These are phyloP conservation scores for Calidris pygmaea DNA, from an alignment of 2,113 vertebrate genomes.

Conservation along the genomic window DNA sequence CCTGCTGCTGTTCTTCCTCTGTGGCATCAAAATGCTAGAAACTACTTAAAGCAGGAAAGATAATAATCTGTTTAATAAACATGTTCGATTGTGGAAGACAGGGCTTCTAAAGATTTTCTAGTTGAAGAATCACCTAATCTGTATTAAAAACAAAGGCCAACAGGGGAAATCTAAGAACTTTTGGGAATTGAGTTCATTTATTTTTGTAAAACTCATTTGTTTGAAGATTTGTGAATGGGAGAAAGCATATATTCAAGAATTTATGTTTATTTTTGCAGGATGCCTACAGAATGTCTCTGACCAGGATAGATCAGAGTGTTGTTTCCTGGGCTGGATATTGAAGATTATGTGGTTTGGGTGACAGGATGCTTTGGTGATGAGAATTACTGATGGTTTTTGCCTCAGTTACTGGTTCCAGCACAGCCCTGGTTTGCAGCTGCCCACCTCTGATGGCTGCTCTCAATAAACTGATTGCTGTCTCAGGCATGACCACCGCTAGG, in stretches of 20 bases:
- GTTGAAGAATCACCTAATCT: background rate
- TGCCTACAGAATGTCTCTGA: background rate
- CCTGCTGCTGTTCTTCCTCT: slow-evolving; percentile 52
- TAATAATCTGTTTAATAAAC: slow-evolving; percentile 52
- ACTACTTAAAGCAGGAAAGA: slow-evolving; percentile 39
- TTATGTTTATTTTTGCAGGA: background rate
- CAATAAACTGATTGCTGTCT: background rate
- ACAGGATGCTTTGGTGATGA: background rate
- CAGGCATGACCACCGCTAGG: background rate
- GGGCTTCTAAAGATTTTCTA: background rate
- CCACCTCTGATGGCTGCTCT: background rate
- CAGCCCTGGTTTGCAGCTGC: background rate
- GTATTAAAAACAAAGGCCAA: background rate
- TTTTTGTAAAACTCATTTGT: background rate
- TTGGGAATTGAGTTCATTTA: background rate
- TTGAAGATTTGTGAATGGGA: background rate
- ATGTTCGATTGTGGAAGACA: slow-evolving; percentile 14
- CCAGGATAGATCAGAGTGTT: background rate
- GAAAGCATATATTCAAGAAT: background rate
- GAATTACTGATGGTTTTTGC: background rate
- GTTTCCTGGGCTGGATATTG: background rate
- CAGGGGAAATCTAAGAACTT: background rate
- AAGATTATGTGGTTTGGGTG: background rate
- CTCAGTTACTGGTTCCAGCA: background rate
- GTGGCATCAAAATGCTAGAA: slow-evolving; percentile 38